phyloP scores from a whole-genome alignment of 2,113 vertebrate genomes.

The Acanthisitta chloris region DNA sequence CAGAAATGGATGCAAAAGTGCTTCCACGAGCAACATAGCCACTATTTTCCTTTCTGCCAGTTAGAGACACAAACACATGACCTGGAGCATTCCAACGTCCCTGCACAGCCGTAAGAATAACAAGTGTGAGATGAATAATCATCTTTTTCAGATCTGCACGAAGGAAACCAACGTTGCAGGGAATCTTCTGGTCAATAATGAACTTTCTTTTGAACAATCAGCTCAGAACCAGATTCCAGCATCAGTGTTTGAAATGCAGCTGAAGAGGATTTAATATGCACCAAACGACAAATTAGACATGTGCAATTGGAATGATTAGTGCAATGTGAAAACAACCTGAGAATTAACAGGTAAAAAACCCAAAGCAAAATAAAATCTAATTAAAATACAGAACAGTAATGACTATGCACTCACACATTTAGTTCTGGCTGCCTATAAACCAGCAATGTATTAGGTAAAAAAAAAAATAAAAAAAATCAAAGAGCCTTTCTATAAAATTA shows the following conservation, averaged over 20 bases:
- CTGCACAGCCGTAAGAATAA: background rate
- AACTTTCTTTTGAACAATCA: background rate
- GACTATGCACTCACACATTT: background rate
- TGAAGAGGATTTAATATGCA: background rate
- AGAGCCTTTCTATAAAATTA: background rate
- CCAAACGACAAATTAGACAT: background rate
- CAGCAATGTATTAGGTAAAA: background rate
- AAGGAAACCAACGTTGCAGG: background rate
- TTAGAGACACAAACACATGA: background rate
- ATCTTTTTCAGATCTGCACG: background rate
- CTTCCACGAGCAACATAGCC: background rate
- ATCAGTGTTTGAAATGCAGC: background rate
- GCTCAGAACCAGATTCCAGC: background rate
- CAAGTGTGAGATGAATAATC: background rate
- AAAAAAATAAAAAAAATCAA: too few relatives aligned
- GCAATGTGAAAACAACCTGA: background rate
- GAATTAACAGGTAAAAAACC: background rate
- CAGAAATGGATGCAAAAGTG: background rate
- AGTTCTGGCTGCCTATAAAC: background rate
- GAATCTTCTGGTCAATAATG: background rate
- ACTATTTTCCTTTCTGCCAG: background rate
- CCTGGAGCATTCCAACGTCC: background rate
- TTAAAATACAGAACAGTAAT: background rate
- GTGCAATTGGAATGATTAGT: background rate
- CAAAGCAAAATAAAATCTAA: constrained; percentile 16